Conservation (phyloP, 1,140 invertebrate species). For the Goniozus legneri region DNA sequence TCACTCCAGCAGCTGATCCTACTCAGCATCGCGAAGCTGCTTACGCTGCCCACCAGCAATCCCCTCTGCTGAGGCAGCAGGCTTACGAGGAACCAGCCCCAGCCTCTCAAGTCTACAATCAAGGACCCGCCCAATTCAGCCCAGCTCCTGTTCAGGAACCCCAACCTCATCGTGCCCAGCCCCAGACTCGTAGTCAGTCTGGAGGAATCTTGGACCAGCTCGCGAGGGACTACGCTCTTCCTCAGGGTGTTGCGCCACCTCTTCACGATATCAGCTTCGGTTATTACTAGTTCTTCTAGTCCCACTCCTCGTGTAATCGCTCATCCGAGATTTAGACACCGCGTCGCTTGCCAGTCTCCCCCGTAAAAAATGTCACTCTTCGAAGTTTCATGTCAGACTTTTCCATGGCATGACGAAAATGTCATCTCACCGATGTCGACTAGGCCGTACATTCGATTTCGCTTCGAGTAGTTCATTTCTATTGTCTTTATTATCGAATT, state of each 20-base stretch:
- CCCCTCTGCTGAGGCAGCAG: conserved; percentile 27
- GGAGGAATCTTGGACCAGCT: conserved; percentile 75
- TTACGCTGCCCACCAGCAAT: conserved; percentile 21
- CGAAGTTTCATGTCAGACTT: no score
- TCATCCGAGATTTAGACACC: no score
- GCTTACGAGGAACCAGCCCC: conserved; percentile 48
- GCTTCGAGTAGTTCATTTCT: no score
- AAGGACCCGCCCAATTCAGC: conserved; percentile 46
- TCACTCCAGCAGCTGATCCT: conserved; percentile 29
- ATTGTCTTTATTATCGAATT: no score
- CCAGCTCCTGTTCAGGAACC: conserved; percentile 46
- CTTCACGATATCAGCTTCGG: conserved; percentile 79
- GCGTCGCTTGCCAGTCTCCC: no score
- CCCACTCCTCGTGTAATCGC: conserved; percentile 1
- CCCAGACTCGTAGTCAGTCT: conserved; percentile 39
- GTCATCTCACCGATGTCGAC: no score
- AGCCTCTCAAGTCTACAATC: conserved; percentile 50
- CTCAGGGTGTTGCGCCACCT: conserved; percentile 63
- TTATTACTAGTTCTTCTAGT: conserved; percentile 57
- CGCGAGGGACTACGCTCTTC: conserved; percentile 75
- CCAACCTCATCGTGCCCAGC: conserved; percentile 32
- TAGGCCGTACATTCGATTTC: no score
- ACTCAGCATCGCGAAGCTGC: not conserved
- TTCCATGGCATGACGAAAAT: no score
- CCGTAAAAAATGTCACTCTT: no score